These are phyloP conservation scores for Hyperopisus bebe DNA, from an alignment of 2,113 vertebrate species.

Conservation along the genomic window DNA sequence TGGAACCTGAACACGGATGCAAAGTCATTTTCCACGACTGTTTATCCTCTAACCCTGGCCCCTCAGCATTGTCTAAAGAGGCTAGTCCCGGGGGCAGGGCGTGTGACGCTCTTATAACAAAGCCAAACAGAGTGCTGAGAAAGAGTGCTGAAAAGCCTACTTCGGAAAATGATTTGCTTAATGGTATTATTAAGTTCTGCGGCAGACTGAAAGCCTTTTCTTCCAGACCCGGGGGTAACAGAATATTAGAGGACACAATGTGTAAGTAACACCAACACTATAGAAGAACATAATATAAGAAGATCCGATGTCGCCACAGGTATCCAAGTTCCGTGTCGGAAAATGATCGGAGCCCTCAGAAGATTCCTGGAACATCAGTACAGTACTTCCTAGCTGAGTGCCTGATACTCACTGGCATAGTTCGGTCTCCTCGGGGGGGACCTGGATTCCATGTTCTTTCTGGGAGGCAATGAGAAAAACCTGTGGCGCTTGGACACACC, in stretches of 20 bases:
- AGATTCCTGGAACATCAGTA: neutral
- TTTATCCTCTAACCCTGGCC: neutral
- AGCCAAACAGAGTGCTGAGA: neutral
- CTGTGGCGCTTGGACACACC: conserved; percentile 44
- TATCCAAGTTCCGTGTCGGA: neutral
- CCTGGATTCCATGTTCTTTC: conserved; percentile 46
- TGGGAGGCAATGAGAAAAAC: conserved; percentile 61
- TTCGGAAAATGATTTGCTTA: neutral
- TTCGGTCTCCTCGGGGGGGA: conserved; percentile 33
- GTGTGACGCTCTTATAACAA: neutral
- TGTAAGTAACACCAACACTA: neutral
- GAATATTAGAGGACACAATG: neutral
- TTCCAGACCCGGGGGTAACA: neutral
- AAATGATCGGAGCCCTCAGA: neutral
- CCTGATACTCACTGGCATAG: conserved; percentile 35
- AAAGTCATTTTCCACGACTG: neutral
- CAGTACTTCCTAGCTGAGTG: neutral
- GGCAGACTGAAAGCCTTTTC: neutral
- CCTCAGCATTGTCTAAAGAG: neutral
- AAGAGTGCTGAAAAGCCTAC: neutral
- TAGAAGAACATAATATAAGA: neutral
- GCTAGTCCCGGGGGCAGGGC: neutral
- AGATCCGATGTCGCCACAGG: neutral
- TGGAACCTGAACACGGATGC: conserved; percentile 32
- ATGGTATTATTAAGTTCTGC: neutral